A percentile compares a stretch with the other conserved stretches of the same genome.
Evolutionary conservation across 1,140 invertebrate species (phyloP).

Genomic region (Drosophila arawakana): DNA sequence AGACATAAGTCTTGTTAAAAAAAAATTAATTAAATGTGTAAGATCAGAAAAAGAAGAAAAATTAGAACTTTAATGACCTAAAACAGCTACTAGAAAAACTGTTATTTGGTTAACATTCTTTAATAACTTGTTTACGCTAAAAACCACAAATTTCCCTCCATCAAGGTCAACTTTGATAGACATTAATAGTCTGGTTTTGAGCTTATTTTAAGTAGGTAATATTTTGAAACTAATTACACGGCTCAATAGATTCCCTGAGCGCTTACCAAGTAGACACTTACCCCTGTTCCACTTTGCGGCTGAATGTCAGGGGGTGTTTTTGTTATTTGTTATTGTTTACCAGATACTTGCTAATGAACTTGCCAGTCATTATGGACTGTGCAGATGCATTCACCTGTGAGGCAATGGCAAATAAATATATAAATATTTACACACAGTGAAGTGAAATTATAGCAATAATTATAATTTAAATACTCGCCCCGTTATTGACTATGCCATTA

Average conservation of each 20-base stretch:
- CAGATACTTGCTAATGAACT: conserved; percentile 39
- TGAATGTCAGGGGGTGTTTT: conserved; percentile 21
- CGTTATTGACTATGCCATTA: conserved; percentile 11
- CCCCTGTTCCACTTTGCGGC: background rate
- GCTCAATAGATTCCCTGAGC: conserved; percentile 19
- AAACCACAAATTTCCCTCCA: background rate
- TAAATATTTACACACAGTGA: conserved; percentile 18
- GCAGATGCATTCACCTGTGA: conserved; percentile 41
- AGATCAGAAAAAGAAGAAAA: no score
- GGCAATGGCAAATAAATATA: conserved; percentile 1
- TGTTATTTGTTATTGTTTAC: conserved; percentile 29
- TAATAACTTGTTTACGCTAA: background rate
- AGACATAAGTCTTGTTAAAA: no score
- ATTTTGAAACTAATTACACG: conserved; percentile 40
- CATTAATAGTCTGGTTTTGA: background rate
- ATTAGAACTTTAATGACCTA: no score
- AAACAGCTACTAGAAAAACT: no score
- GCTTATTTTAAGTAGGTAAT: background rate
- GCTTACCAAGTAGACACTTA: background rate
- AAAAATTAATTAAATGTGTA: no score
- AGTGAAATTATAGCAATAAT: conserved; percentile 27
- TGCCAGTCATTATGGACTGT: conserved; percentile 36
- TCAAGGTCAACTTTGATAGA: background rate
- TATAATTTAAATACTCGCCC: conserved; percentile 27
- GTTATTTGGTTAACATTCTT: no score